Percentiles rank a stretch among this genome's conserved stretches.
phyloP scores from a whole-genome alignment of 1,140 invertebrate species.

The Lepidurus couesii region DNA sequence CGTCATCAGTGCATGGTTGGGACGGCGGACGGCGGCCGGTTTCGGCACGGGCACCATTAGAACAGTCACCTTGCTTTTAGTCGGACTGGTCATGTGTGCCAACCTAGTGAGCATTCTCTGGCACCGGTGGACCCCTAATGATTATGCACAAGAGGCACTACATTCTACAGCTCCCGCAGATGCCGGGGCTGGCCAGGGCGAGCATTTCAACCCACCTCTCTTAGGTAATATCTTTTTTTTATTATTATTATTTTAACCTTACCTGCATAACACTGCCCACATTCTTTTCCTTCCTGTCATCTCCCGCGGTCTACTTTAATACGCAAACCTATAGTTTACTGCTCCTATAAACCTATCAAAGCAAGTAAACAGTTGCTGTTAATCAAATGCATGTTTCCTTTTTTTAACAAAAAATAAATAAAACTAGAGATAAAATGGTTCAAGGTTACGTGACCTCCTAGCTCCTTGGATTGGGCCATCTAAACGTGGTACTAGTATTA shows the following conservation, averaged over 20 bases:
- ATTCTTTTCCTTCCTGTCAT: background rate
- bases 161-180: background rate
- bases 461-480: too few species aligned
- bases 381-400: too few species aligned
- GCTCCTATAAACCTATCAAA: too few species aligned
- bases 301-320: too few species aligned
- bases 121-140: background rate
- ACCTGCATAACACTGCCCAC: background rate
- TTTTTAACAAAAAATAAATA: too few species aligned
- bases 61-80: background rate
- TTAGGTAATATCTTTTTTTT: background rate
- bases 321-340: too few species aligned
- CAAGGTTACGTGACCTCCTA: too few species aligned
- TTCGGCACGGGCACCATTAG: background rate
- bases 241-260: background rate
- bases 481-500: too few species aligned
- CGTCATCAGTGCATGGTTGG: background rate
- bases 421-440: too few species aligned
- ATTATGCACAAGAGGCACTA: background rate
- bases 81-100: background rate
- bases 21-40: background rate
- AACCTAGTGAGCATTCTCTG: constrained; percentile 9
- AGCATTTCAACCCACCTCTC: background rate
- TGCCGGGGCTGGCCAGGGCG: background rate
- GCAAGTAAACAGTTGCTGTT: too few species aligned